These are phyloP conservation scores for Metellina segmentata DNA, from an alignment of 2,888 invertebrate species.

Conservation along the genomic window DNA sequence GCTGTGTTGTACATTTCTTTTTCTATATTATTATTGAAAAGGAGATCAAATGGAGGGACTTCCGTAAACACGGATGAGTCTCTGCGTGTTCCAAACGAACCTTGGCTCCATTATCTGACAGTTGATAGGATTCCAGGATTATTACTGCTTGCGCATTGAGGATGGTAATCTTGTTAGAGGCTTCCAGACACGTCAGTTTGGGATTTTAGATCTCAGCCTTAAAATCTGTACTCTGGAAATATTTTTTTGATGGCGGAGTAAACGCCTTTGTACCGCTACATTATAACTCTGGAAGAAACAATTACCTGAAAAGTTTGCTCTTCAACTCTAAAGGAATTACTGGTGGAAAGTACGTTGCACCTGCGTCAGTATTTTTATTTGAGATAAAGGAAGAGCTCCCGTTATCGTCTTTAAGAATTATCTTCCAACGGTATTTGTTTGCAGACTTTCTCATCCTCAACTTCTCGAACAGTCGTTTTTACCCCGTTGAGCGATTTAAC, in stretches of 20 bases:
- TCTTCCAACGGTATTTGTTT: not conserved
- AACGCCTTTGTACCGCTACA: not conserved
- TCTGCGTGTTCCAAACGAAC: slow-evolving; percentile 8
- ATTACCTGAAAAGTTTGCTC: not conserved
- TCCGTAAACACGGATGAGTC: slow-evolving; percentile 47
- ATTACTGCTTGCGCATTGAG: slow-evolving; percentile 1
- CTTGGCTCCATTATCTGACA: slow-evolving; percentile 29
- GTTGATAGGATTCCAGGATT: slow-evolving; percentile 59
- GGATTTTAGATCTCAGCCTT: not conserved
- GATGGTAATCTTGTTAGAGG: slow-evolving; percentile 49
- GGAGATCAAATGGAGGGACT: slow-evolving; percentile 32
- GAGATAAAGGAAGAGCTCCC: slow-evolving; percentile 17
- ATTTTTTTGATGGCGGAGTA: slow-evolving; percentile 15
- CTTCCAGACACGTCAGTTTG: not conserved
- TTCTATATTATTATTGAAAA: slow-evolving; percentile 1
- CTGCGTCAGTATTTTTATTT: slow-evolving; percentile 31
- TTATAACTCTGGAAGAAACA: not conserved
- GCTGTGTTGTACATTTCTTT: not conserved
- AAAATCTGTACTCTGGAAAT: too few species aligned
- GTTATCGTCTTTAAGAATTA: not conserved
- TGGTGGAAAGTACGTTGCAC: slow-evolving; percentile 22
- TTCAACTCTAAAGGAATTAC: not conserved
- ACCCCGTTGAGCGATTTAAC: not conserved
- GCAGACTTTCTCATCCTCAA: not conserved
- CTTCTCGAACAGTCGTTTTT: slow-evolving; percentile 1